phyloP scores from a whole-genome alignment of 2,797 vertebrate genomes.

The Salarias fasciatus region DNA sequence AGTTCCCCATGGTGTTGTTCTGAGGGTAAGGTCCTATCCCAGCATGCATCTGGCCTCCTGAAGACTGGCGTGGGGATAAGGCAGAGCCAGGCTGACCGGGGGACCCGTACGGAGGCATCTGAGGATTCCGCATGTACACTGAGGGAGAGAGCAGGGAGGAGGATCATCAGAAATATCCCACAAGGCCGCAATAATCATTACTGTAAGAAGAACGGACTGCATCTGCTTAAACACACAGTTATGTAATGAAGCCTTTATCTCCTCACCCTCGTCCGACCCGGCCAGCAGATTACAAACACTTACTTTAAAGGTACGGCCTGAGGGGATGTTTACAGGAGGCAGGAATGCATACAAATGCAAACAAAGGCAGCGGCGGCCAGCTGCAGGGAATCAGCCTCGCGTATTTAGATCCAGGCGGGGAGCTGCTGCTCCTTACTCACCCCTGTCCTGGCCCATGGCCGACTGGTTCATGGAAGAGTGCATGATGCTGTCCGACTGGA shows the following conservation, averaged over 20 bases:
- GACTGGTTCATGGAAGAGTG: conserved; percentile 96
- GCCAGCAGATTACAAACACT: conserved; percentile 14
- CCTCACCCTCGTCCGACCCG: conserved; percentile 36
- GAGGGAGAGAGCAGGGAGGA: conserved; percentile 19
- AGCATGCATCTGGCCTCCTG: conserved; percentile 93
- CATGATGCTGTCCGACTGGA: conserved; percentile 94
- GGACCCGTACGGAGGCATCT: conserved; percentile 95
- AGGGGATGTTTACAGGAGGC: conserved; percentile 27
- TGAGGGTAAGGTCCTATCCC: conserved; percentile 97
- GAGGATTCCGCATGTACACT: conserved; percentile 97
- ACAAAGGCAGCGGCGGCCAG: conserved; percentile 23
- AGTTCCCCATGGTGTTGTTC: conserved; percentile 95
- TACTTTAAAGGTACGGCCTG: conserved; percentile 39
- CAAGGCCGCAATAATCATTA: not conserved
- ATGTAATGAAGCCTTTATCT: conserved; percentile 7
- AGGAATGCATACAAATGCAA: conserved; percentile 38
- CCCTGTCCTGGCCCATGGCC: conserved; percentile 93
- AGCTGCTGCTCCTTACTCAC: too few species aligned
- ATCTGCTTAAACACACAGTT: conserved; percentile 3
- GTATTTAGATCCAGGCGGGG: too few species aligned
- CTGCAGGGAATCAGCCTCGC: conserved; percentile 6
- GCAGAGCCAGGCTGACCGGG: conserved; percentile 95
- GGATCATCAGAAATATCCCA: not conserved
- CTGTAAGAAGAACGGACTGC: not conserved
- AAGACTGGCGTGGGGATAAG: conserved; percentile 97